Conservation (phyloP, 2,113 vertebrate species). For the Budorcas taxicolor region DNA sequence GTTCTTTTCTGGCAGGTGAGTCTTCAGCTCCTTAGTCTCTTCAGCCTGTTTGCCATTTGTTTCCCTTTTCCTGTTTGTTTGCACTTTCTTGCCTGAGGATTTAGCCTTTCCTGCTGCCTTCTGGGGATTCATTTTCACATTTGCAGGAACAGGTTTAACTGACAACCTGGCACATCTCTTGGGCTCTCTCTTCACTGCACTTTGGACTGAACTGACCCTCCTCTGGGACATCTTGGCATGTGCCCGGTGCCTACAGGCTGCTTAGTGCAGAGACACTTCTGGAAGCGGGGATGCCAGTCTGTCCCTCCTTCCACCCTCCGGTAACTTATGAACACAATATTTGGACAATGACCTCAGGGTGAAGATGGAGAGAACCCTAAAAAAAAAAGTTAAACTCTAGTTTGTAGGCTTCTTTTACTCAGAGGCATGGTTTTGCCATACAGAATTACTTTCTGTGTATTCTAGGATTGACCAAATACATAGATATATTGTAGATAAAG, state of each 20-base stretch:
- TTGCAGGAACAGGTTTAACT: neutral
- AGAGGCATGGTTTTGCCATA: neutral
- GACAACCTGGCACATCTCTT: neutral
- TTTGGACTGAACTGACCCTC: neutral
- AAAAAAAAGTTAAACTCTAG: slow-evolving; percentile 9
- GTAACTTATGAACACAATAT: slow-evolving; percentile 39
- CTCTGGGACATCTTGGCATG: neutral
- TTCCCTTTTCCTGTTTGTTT: neutral
- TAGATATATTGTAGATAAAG: neutral
- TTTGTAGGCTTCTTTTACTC: slow-evolving; percentile 33
- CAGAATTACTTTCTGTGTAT: slow-evolving; percentile 45
- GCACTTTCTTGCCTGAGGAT: neutral
- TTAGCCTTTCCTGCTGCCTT: neutral
- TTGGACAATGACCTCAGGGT: neutral
- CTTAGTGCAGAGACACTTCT: neutral
- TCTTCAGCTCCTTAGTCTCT: neutral
- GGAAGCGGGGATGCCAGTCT: neutral
- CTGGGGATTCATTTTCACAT: neutral
- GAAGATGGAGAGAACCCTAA: slow-evolving; percentile 12
- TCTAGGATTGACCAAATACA: slow-evolving; percentile 35
- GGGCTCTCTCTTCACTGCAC: neutral
- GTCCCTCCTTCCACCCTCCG: neutral
- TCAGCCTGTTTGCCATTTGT: neutral
- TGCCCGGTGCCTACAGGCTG: neutral
- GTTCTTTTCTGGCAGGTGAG: neutral